Conservation (phyloP, 2,797 vertebrate genomes). For the Leptodactylus fallax region DNA sequence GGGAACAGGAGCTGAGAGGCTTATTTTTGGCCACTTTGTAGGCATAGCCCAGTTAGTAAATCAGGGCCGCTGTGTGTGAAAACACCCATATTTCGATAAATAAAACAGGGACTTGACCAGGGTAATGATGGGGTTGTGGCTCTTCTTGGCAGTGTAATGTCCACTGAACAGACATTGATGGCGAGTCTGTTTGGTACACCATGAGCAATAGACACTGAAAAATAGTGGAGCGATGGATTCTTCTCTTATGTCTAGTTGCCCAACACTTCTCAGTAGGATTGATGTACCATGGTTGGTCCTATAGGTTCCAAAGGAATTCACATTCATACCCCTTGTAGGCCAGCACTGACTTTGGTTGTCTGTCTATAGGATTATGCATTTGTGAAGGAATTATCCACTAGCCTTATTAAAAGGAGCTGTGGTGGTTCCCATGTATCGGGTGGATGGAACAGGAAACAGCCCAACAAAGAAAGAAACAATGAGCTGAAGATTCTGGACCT, state of each 20-base stretch:
- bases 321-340: neutral
- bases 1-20: too few relatives aligned
- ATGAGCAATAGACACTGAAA: too few relatives aligned
- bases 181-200: neutral
- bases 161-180: neutral
- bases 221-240: too few relatives aligned
- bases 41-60: too few relatives aligned
- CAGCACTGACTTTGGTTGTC: neutral
- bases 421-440: neutral
- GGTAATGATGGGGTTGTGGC: neutral
- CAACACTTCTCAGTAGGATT: neutral
- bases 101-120: too few relatives aligned
- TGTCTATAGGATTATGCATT: slow-evolving; percentile 18
- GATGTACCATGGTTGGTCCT: neutral
- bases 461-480: neutral
- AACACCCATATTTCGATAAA: too few relatives aligned
- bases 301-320: neutral
- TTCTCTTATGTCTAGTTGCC: neutral
- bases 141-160: neutral
- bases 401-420: slow-evolving; percentile 17
- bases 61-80: too few relatives aligned
- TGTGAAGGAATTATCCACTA: slow-evolving; percentile 21
- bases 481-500: neutral
- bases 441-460: neutral
- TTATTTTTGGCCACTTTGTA: too few relatives aligned